Conservation (phyloP, 1,140 invertebrate species). For the Drosophila parvula region DNA sequence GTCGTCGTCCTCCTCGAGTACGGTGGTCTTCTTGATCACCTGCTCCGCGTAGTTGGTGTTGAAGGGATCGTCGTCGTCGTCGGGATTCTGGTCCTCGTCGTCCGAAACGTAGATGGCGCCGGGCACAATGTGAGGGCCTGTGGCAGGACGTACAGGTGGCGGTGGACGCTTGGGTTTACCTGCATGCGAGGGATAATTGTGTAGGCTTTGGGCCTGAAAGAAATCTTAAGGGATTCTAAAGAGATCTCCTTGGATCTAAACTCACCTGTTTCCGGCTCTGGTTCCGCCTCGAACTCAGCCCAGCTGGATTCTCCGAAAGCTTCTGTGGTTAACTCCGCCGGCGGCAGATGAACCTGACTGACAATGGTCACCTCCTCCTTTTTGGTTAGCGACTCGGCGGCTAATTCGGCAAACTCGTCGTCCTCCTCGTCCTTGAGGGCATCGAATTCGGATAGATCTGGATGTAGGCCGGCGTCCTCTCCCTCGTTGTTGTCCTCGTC, state of each 20-base stretch:
- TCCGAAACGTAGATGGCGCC: slow-evolving; percentile 83
- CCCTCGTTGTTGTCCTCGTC: slow-evolving; percentile 16
- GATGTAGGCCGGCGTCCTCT: slow-evolving; percentile 26
- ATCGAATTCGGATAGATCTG: slow-evolving; percentile 85
- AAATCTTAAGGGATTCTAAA: neutral
- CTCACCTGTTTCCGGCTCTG: slow-evolving; percentile 57
- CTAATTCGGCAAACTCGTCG: slow-evolving; percentile 90
- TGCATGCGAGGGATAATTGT: neutral
- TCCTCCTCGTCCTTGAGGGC: slow-evolving; percentile 85
- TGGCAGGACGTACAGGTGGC: slow-evolving; percentile 71
- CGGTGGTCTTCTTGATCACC: slow-evolving; percentile 89
- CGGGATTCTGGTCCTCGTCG: slow-evolving; percentile 82
- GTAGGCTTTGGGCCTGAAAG: neutral
- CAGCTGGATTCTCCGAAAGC: slow-evolving; percentile 85
- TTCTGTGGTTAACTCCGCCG: slow-evolving; percentile 74
- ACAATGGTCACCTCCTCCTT: slow-evolving; percentile 84
- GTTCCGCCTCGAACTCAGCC: slow-evolving; percentile 86
- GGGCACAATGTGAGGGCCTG: slow-evolving; percentile 80
- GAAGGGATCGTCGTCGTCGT: slow-evolving; percentile 91
- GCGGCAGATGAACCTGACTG: slow-evolving; percentile 59
- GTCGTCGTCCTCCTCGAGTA: slow-evolving; percentile 88
- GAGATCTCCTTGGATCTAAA: neutral
- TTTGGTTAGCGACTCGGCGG: slow-evolving; percentile 88
- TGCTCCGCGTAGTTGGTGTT: slow-evolving; percentile 93
- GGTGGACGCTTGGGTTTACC: slow-evolving; percentile 57